phyloP scores from a whole-genome alignment of 2,888 invertebrate species.

The Drosophila prostipennis region DNA sequence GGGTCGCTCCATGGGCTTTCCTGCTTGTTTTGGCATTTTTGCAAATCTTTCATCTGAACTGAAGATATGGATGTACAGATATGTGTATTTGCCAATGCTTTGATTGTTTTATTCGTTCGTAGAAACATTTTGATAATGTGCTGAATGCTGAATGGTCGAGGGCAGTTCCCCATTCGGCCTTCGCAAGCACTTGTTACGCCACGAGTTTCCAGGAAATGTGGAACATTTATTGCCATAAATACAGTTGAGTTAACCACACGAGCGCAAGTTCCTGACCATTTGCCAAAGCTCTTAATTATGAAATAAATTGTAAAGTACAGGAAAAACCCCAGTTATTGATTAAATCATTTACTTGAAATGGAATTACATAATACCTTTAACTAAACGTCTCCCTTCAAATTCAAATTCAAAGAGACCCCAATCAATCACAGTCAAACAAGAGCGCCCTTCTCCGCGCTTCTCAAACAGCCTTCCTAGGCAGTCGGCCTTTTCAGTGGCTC shows the following conservation, averaged over 20 bases:
- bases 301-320: too few relatives aligned
- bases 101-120: neutral
- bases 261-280: neutral
- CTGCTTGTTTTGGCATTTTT: too few relatives aligned
- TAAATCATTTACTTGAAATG: too few relatives aligned
- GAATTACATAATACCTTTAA: neutral
- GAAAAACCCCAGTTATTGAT: too few relatives aligned
- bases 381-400: neutral
- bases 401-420: neutral
- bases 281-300: neutral
- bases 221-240: neutral
- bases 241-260: neutral
- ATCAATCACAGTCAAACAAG: neutral
- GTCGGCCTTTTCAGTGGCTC: neutral
- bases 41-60: neutral
- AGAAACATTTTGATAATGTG: neutral
- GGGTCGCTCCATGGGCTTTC: conserved; percentile 5
- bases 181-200: conserved; percentile 24
- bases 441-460: neutral
- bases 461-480: neutral
- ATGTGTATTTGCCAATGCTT: neutral
- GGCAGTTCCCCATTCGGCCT: neutral
- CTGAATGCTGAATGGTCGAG: neutral
- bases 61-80: neutral
- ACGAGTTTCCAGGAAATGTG: conserved; percentile 4